Evolutionary conservation across 2,113 vertebrate species (phyloP).

Genomic region (Laticauda laticaudata): DNA sequence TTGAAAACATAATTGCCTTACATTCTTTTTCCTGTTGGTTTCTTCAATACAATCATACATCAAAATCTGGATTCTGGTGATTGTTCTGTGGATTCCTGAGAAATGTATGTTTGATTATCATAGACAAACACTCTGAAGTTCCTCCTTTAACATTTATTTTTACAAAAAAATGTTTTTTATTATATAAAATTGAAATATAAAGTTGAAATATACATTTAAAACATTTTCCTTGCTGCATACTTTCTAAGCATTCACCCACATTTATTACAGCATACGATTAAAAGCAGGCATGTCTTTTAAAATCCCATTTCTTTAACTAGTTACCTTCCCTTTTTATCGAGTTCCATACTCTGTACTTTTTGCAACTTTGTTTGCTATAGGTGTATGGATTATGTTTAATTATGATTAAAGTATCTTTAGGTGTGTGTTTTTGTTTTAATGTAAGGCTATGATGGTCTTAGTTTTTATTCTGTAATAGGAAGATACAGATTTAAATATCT

Average conservation of each 20-base stretch:
- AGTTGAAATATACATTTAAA: neutral
- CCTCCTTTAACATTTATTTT: neutral
- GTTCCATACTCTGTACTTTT: conserved; percentile 36
- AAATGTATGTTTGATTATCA: conserved; percentile 28
- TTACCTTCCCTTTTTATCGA: neutral
- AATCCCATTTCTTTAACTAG: neutral
- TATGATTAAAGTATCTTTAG: neutral
- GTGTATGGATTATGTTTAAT: neutral
- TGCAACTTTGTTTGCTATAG: neutral
- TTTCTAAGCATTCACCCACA: neutral
- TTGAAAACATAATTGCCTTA: conserved; percentile 23
- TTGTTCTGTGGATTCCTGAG: conserved; percentile 48
- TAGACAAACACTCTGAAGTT: conserved; percentile 13
- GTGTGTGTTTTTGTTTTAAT: neutral
- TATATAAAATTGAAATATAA: conserved; percentile 9
- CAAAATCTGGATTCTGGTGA: conserved; percentile 53
- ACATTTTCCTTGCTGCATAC: neutral
- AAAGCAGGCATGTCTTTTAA: neutral
- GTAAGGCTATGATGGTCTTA: neutral
- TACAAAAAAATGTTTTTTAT: neutral
- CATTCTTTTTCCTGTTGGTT: conserved; percentile 61
- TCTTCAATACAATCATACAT: conserved; percentile 51
- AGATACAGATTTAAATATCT: neutral
- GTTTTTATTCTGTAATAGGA: neutral
- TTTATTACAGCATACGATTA: neutral